Conservation (phyloP, 2,888 invertebrate genomes). For the Euzetes globulus region DNA sequence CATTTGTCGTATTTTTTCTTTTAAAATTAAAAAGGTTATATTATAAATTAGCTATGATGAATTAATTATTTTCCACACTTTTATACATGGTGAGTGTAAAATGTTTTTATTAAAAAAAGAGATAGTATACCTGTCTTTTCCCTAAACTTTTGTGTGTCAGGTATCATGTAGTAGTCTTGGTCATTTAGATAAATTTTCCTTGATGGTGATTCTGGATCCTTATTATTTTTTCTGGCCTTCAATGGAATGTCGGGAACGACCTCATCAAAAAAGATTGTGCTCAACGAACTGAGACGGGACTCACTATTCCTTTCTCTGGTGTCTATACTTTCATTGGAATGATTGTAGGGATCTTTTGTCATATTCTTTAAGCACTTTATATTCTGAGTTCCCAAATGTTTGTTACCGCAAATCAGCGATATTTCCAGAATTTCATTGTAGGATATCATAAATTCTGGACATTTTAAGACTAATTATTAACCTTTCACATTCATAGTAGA, state of each 20-base stretch:
- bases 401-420: not conserved
- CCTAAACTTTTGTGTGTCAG: not conserved
- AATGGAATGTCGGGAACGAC: too few relatives aligned
- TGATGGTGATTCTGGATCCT: not conserved
- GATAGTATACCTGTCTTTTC: not conserved
- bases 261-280: too few relatives aligned
- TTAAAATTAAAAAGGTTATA: too few relatives aligned
- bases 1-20: not conserved
- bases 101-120: too few relatives aligned
- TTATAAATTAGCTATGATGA: too few relatives aligned
- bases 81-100: too few relatives aligned
- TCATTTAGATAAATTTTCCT: not conserved
- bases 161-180: not conserved
- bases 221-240: not conserved
- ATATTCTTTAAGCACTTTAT: not conserved
- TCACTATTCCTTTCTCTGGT: too few relatives aligned
- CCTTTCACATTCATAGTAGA: too few relatives aligned
- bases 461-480: not conserved
- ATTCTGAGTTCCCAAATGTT: not conserved
- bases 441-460: not conserved
- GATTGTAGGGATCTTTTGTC: not conserved
- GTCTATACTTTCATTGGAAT: not conserved
- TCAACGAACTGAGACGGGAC: too few relatives aligned
- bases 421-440: not conserved
- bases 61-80: too few relatives aligned